Evolutionary conservation across 2,797 vertebrate species (phyloP), one percentile per base, ranked within the genome.

Genomic region (Setipinna tenuifilis): DNA sequence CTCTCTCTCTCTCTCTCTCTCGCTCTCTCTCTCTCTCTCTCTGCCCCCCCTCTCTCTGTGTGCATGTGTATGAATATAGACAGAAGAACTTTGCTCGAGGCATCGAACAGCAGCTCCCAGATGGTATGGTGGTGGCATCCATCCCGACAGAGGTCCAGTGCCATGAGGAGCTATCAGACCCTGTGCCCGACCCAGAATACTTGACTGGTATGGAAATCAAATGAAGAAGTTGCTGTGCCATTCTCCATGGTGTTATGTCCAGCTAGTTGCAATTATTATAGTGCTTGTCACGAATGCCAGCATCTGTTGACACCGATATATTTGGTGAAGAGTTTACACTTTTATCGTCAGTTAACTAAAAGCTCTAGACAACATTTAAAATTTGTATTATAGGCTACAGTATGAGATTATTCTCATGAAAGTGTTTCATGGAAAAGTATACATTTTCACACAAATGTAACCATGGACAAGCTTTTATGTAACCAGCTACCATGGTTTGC

Each of bases 71-170:
- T 78, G 71, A 21, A 85, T 93, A 62, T 91, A 99, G 98, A 92
- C 98, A 98, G 94, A 99, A 98, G 95, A 99, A 99, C 93, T 98
- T 98, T 94, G 98, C 97, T 90, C 95, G 97, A 31, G 97, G 98
- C 90, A 96, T 99, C 86, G 98, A 98, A 87, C 98, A 99, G 93
- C 98, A 99, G 91, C 96, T 99, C 87, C 98, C 98, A 0, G 98
- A 99, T 89, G 98, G 98, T 84, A 96, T 99, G 92, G 96, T 97
- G 90, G 97, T 99, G 89, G 98, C 98, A 54, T 98, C 97, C 0
- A 96, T 98, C 83, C 98, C 98, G 17, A 93, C 96, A 23, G 98
- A 99, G 94, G 97, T 96, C 87, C 98, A 99, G 92, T 99, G 98
- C 92, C 96, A 98, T 3, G 98, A 99, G 91, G 96, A 98, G 90